These are phyloP conservation scores for Riparia riparia DNA, from an alignment of 2,113 vertebrate genomes.

Conservation along the genomic window DNA sequence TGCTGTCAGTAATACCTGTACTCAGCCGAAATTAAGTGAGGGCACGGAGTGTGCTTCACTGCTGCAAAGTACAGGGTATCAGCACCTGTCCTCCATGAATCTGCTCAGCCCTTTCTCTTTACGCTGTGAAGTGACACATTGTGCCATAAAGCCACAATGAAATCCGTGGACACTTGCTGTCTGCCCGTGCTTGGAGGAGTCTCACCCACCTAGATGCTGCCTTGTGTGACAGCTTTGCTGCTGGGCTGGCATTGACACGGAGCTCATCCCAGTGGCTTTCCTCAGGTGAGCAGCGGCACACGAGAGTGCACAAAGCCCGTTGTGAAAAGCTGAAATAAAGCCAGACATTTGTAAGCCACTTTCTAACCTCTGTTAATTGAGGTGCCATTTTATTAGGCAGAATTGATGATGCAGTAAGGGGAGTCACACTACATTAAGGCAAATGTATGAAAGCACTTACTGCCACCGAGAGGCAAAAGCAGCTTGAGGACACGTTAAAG, in stretches of 20 bases:
- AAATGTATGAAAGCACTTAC: background rate
- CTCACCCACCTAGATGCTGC: background rate
- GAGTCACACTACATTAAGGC: background rate
- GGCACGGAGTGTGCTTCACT: background rate
- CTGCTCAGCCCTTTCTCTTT: background rate
- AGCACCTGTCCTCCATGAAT: conserved; percentile 2
- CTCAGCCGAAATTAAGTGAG: conserved; percentile 1
- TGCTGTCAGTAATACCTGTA: conserved; percentile 7
- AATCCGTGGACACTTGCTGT: background rate
- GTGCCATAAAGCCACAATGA: background rate
- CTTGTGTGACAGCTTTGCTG: background rate
- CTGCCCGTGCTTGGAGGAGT: background rate
- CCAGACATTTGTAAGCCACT: background rate
- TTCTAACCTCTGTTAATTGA: background rate
- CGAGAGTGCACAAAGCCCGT: background rate
- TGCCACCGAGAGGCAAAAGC: background rate
- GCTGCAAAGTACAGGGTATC: background rate
- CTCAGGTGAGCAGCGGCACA: background rate
- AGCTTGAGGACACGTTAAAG: background rate
- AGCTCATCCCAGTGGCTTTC: background rate
- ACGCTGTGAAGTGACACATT: fast-evolving
- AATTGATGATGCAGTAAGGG: background rate
- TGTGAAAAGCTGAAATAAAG: background rate
- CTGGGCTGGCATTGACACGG: background rate
- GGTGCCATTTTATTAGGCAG: background rate